Evolutionary conservation across 2,113 vertebrate genomes (phyloP).

Genomic region (Ctenomys sociabilis): DNA sequence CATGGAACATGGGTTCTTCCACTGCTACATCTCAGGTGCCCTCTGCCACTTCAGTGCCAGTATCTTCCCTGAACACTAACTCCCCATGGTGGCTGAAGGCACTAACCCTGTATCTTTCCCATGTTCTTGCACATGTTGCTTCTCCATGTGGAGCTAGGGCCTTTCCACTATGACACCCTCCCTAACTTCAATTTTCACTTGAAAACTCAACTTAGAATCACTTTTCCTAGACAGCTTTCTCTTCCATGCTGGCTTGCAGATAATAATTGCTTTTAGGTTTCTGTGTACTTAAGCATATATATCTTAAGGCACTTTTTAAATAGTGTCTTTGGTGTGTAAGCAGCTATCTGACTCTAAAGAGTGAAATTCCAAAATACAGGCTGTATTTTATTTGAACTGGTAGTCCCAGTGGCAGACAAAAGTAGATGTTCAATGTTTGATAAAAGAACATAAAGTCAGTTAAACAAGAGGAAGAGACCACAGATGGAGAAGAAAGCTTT

Average conservation of each 20-base stretch:
- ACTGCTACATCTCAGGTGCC: not conserved
- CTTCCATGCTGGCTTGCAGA: not conserved
- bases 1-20: not conserved
- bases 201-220: not conserved
- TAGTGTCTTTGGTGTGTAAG: not conserved
- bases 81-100: not conserved
- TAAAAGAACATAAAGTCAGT: not conserved
- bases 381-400: not conserved
- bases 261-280: not conserved
- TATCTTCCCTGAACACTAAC: not conserved
- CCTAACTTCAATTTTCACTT: not conserved
- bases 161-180: not conserved
- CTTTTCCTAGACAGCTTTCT: not conserved
- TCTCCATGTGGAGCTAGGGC: not conserved
- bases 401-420: not conserved
- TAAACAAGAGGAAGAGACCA: constrained; percentile 11
- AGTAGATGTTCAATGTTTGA: not conserved
- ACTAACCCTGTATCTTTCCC: not conserved
- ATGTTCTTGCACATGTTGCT: not conserved
- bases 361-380: not conserved
- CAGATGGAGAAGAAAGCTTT: not conserved
- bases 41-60: not conserved
- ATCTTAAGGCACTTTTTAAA: not conserved
- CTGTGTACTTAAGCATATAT: not conserved
- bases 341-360: not conserved